Conservation (phyloP, 1,140 invertebrate genomes). For the Drosophila parvula region DNA sequence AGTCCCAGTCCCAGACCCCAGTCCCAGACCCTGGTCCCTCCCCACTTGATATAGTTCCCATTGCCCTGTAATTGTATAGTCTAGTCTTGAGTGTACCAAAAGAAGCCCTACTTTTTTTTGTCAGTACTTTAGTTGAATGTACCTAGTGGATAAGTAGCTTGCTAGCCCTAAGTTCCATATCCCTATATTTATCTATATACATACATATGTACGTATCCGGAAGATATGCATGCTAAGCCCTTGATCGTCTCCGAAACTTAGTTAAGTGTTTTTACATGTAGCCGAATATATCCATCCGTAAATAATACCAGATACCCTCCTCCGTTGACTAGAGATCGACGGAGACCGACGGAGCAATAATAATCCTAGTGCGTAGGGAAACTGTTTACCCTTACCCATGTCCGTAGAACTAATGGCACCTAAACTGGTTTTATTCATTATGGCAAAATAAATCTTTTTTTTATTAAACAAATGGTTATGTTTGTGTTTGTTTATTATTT, state of each 20-base stretch:
- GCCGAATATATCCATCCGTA: conserved; percentile 34
- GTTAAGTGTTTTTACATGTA: conserved; percentile 51
- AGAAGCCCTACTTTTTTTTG: conserved; percentile 41
- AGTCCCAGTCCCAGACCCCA: neutral
- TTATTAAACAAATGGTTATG: conserved; percentile 10
- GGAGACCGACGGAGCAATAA: conserved; percentile 1
- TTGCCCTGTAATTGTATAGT: conserved; percentile 59
- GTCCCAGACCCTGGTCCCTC: neutral
- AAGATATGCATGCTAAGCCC: conserved; percentile 6
- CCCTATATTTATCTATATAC: conserved; percentile 6
- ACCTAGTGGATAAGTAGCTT: conserved; percentile 44
- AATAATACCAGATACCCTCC: conserved; percentile 15
- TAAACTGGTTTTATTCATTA: conserved; percentile 51
- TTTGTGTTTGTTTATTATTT: too few relatives aligned
- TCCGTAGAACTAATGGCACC: conserved; percentile 53
- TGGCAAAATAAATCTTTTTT: conserved; percentile 52
- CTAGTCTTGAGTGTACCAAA: conserved; percentile 74
- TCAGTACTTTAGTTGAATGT: conserved; percentile 50
- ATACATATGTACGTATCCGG: conserved; percentile 1
- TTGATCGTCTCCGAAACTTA: conserved; percentile 24
- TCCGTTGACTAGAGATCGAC: conserved; percentile 14
- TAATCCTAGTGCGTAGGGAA: conserved; percentile 13
- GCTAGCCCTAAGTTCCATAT: conserved; percentile 38
- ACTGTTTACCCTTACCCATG: conserved; percentile 23
- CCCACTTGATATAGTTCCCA: neutral